Evolutionary conservation across 2,797 vertebrate species (phyloP), one percentile per base, ranked within the genome.

Genomic region (Salarias fasciatus): DNA sequence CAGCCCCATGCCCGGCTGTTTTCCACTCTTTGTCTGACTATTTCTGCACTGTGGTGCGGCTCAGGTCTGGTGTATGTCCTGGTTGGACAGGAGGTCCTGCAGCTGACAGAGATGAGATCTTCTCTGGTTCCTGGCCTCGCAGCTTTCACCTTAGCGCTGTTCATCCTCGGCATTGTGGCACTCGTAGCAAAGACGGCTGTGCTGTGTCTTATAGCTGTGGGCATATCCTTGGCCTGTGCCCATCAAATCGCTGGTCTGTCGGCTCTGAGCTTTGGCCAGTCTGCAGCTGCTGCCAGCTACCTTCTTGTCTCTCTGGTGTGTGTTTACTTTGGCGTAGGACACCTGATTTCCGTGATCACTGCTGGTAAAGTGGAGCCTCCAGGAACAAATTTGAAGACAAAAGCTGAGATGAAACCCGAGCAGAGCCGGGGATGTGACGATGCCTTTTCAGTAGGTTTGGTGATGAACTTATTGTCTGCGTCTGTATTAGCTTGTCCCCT

Each of bases 401-500:
- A 88, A 61, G 4, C 29, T 3, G 75, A 3, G 0, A 8, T 75
- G 8, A 86, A 61, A 33, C 3, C 62, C 5, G 56, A 53, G 11
- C 76, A 77, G 1, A 54, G 57, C 0, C 72, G 80, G 7, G 62
- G 63, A 1, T 13, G 54, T 8, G 78, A 86, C 1, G 80, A 80
- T 5, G 72, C 87, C 0, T 53, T 69, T 3, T 73, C 69, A 5
- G 61, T 88, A 0, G 89, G 93, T 36, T 70, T 96, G 60, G 88
- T 90, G 29, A 92, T 95, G 89, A 95, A 96, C 86, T 61, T 94
- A 91, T 81, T 95, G 5, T 88, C 93, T 0, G 95, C 95, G 29
- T 89, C 92, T 0, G 89, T 95, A 41, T 77, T 96, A 47, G 91
- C 86, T 50, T 96, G 95, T 73, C 89, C 88, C 50, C 79, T 96